Conservation (phyloP, 2,797 vertebrate genomes). For the Acrossocheilus wenchowensis region DNA sequence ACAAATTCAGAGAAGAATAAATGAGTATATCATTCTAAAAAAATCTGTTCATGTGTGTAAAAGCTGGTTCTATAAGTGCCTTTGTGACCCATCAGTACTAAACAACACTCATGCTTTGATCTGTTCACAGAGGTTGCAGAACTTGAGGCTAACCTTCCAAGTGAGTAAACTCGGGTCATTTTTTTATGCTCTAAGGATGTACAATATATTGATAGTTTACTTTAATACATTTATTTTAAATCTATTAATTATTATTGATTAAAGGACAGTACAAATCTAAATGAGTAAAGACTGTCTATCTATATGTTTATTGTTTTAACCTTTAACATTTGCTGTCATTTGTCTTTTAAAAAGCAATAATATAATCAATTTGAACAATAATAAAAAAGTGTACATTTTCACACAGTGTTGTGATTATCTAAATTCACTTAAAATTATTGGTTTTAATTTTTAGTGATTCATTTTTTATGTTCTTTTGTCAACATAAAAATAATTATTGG, state of each 20-base stretch:
- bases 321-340: background rate
- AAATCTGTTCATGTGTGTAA: background rate
- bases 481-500: background rate
- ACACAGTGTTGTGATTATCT: background rate
- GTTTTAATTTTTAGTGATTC: background rate
- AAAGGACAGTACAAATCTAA: background rate
- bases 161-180: conserved; percentile 12
- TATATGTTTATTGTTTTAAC: background rate
- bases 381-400: background rate
- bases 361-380: background rate
- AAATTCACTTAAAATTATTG: background rate
- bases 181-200: background rate
- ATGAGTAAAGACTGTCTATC: background rate
- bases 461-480: background rate
- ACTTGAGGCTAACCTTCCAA: conserved; percentile 50
- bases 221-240: too few species aligned
- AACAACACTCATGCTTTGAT: background rate
- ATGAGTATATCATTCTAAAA: background rate
- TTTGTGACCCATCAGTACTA: background rate
- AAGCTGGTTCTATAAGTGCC: background rate
- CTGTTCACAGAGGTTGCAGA: conserved; percentile 60
- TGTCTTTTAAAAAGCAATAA: background rate
- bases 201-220: background rate
- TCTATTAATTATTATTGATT: background rate
- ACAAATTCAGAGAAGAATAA: background rate